Evolutionary conservation across 2,113 vertebrate species (phyloP), one percentile per base, ranked within the genome.

Genomic region (Centropus unirufus): DNA sequence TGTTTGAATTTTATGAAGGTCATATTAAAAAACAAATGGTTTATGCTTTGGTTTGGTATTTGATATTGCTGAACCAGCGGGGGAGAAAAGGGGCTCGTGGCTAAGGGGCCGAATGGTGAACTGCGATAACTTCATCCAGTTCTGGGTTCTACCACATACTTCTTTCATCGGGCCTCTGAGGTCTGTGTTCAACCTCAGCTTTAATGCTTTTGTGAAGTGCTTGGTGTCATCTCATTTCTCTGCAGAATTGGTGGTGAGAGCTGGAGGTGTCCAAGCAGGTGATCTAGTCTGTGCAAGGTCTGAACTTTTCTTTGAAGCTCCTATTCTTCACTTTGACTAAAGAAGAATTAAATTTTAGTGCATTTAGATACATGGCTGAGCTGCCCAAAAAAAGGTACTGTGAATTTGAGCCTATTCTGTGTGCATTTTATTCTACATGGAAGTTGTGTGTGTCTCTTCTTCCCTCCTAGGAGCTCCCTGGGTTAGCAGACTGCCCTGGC

Each of bases 121-220:
- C 16, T 76, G 19, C 24, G 62, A 30, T 58, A 23, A 14, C 24
- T 9, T 40, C 2, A 2, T 51, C 42, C 15, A 8, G 2, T 58
- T 91, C 44, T 52, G 59, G 17, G 7, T 46, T 66, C 82, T 79
- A 1, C 34, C 34, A 21, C 19, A 52, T 39, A 11, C 3, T 17
- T 3, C 42, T 74, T 62, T 5, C 2, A 14, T 3, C 1, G 0
- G 3, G 9, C 0, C 64, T 87, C 59, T 22, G 32, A 64, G 62
- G 11, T 36, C 52, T 52, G 29, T 22, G 8, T 90, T 82, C 11
- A 12, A 69, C 6, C 27, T 22, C 22, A 34, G n/a, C 22, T 88
- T 70, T 58, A 83, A 51, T 74, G 61, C 24, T 81, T 24, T 47
- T 47, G 47, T 51, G 12, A 81, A 67, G 18, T 14, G 32, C 39